Base-by-base conservation (phyloP, 2,888 invertebrate genomes). In the Anarsia innoxiella region DNA sequence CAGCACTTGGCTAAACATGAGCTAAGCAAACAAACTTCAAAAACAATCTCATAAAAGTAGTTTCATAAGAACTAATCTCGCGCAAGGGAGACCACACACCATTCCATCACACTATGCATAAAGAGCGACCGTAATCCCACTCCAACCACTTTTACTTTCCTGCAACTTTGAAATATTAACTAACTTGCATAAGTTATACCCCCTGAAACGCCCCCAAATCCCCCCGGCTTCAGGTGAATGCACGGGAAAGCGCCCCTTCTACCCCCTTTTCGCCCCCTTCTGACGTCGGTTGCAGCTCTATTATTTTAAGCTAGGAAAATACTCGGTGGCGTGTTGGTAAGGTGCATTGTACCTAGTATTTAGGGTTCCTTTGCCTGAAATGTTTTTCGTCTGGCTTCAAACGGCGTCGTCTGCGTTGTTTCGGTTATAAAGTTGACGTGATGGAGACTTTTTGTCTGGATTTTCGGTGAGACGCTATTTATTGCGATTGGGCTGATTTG, bases 161-260 rank as follows among this genome's bases (percentile, higher is more conserved):
- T 64, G 56, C 63, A 53, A 51, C 43, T 48, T 56, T 78, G 66
- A 77, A 80, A 78, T 79, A 77, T 80, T 79, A 77, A 77, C 73
- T 65, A 74, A 68, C 71, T 76, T 80, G 76, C 80, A 80, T 79
- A 77, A 79, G 68, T 71, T 69, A 70, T 60, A 64, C 59, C 45
- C 48, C 61, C n/a, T n/a, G n/a, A n/a, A n/a, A 46, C 61, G 46
- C 48, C n/a, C 49, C 41, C 45, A 30, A 28, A 36, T 50, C 49
- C 51, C 45, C 48, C 42, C 42, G 25, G 28, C 15, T 15, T 12
- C 43, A 47, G 52, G 50, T 53, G 52, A 52, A 51, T 49, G 55
- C 51, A 50, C 53, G 30, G 31, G 44, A 10, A 10, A 23, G 10
- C 29, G 29, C 16, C 29, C 23, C 11, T n/a, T 12, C 15, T 29